Evolutionary conservation across 2,113 vertebrate genomes (phyloP), one percentile per base, ranked within the genome.

Genomic region (Apodemus speciosus): DNA sequence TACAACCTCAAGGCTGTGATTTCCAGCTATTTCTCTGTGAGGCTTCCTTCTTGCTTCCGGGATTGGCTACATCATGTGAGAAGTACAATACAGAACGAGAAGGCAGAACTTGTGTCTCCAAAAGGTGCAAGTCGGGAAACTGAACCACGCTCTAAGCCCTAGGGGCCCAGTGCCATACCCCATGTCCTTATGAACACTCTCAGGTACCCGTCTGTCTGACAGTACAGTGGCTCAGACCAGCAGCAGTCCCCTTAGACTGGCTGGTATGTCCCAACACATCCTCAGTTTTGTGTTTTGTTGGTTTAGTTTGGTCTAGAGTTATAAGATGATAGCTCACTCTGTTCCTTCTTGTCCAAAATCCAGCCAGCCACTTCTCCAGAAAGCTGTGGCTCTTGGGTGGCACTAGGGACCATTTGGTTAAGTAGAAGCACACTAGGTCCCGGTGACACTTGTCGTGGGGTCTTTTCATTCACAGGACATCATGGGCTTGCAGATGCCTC

Each of bases 101-200:
- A 25, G 0, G 49, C 30, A 51, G 64, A 46, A n/a, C 40, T 18
- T 43, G 53, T 32, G 64, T 80, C n/a, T 56, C 2, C 10, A 83
- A 64, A 71, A n/a, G 60, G 60, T 71, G 38, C 49, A 75, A 69
- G 62, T 46, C 20, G 40, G 49, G 2, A 68, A 49, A 8, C 1
- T 38, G 1, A 30, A 30, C 21, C 23, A 2, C 16, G 43, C 15
- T 0, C 0, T 0, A 80, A 73, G 66, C 49, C 38, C 0, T 0
- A 27, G 9, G 9, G 21, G 16, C 0, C 27, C 0, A 0, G 2
- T 0, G 11, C 32, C 30, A 38, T 7, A 3, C 56, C 56, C 2
- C 3, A 25, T 10, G 1, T 16, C 32, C 21, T 38, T 16, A 69
- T 3, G 35, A 9, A 53, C 2, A 25, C 46, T 49, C 18, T 23